Conservation (phyloP, 2,113 vertebrate genomes). For the Henicopernis longicauda region DNA sequence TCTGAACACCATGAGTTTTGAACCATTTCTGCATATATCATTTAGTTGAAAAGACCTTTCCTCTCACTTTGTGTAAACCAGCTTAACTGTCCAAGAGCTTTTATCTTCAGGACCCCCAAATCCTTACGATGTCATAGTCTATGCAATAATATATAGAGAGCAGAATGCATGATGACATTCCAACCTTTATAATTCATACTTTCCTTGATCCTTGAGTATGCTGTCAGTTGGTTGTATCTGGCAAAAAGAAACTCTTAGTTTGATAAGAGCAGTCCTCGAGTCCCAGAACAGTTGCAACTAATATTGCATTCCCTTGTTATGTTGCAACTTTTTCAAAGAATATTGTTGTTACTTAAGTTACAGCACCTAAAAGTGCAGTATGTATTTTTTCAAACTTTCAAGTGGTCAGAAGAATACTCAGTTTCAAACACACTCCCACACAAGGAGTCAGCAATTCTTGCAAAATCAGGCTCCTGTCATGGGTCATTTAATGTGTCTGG, state of each 20-base stretch:
- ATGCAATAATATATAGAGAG: neutral
- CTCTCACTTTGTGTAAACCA: neutral
- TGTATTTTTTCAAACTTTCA: neutral
- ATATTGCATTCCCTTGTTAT: neutral
- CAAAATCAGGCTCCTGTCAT: neutral
- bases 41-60: neutral
- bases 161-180: neutral
- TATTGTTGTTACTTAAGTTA: neutral
- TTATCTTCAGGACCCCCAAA: neutral
- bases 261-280: neutral
- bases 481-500: slow-evolving; percentile 23
- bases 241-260: neutral
- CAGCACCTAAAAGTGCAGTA: neutral
- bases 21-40: neutral
- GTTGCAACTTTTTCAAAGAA: neutral
- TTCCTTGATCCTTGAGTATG: neutral
- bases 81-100: neutral
- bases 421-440: neutral
- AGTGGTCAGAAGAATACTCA: neutral
- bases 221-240: neutral
- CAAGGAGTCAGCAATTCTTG: neutral
- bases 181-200: neutral
- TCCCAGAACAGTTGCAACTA: neutral
- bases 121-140: neutral
- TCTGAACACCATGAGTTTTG: neutral